Evolutionary conservation across 2,888 invertebrate genomes (phyloP).

Genomic region (Cephonodes hylas): DNA sequence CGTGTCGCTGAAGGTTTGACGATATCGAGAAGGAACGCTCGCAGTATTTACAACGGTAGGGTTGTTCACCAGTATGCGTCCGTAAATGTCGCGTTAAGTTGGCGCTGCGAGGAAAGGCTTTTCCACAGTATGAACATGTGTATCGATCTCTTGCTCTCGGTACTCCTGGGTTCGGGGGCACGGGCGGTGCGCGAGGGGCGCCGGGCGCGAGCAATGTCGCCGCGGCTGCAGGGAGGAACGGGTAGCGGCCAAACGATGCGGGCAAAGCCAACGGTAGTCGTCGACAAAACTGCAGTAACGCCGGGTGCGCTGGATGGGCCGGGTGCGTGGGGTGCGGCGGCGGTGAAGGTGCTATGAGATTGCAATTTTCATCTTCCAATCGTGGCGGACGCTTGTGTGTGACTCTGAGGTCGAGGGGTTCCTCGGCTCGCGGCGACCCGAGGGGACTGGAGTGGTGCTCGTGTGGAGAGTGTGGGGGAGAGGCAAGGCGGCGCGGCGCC

Average conservation of each 20-base stretch:
- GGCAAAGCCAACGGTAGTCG: slow-evolving; percentile 71
- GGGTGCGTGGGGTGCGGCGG: slow-evolving; percentile 80
- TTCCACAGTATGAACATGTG: slow-evolving; percentile 98
- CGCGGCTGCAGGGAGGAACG: slow-evolving; percentile 74
- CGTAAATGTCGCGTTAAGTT: slow-evolving; percentile 97
- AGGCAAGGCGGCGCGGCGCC: slow-evolving; percentile 92
- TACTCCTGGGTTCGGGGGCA: slow-evolving; percentile 70
- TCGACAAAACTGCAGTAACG: slow-evolving; percentile 72
- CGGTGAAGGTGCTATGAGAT: slow-evolving; percentile 85
- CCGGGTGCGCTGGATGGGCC: slow-evolving; percentile 70
- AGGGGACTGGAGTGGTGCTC: slow-evolving; percentile 77
- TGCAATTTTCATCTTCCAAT: slow-evolving; percentile 93
- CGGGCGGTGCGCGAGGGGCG: slow-evolving; percentile 63
- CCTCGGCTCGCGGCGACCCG: slow-evolving; percentile 81
- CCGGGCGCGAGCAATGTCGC: slow-evolving; percentile 72
- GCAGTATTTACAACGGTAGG: slow-evolving; percentile 99
- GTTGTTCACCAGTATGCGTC: slow-evolving; percentile 99
- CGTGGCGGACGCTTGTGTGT: slow-evolving; percentile 88
- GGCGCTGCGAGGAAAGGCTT: slow-evolving; percentile 98
- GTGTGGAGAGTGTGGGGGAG: slow-evolving; percentile 69
- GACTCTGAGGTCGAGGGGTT: slow-evolving; percentile 93
- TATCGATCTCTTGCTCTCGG: slow-evolving; percentile 92
- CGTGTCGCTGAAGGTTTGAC: slow-evolving; percentile 98
- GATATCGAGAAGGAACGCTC: slow-evolving; percentile 99
- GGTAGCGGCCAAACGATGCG: slow-evolving; percentile 74